Percentiles rank a stretch among this genome's conserved stretches.
phyloP scores from a whole-genome alignment of 2,113 vertebrate genomes.

The Carettochelys insculpta region DNA sequence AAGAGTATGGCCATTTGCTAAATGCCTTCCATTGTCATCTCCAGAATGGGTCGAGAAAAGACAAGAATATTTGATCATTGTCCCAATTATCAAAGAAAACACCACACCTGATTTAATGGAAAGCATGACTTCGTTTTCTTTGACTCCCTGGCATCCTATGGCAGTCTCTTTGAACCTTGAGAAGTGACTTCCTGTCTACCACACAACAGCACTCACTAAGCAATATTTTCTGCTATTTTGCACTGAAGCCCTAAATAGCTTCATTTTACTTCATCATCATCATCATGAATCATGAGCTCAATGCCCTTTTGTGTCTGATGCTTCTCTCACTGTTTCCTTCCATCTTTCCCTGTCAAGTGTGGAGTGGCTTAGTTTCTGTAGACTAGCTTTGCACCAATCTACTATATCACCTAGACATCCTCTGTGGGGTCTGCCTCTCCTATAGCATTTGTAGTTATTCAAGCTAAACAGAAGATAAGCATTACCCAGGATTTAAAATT shows the following conservation, averaged over 20 bases:
- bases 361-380: too few species aligned
- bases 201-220: too few species aligned
- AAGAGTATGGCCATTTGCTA: not conserved
- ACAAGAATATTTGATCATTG: not conserved
- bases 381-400: too few species aligned
- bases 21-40: not conserved
- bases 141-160: not conserved
- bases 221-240: not conserved
- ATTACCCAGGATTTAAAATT: not conserved
- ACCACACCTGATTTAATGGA: not conserved
- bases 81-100: not conserved
- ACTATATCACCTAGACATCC: too few species aligned
- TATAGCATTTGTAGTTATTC: accelerated
- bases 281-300: too few species aligned
- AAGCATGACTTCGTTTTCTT: not conserved
- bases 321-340: too few species aligned
- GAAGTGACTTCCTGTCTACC: not conserved
- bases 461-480: not conserved
- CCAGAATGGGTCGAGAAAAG: accelerated
- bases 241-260: not conserved
- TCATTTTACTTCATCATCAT: not conserved
- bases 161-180: not conserved
- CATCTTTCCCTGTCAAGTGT: too few species aligned
- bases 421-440: too few species aligned
- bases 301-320: too few species aligned